phyloP scores from a whole-genome alignment of 2,113 vertebrate species.

The Holacanthus passer region DNA sequence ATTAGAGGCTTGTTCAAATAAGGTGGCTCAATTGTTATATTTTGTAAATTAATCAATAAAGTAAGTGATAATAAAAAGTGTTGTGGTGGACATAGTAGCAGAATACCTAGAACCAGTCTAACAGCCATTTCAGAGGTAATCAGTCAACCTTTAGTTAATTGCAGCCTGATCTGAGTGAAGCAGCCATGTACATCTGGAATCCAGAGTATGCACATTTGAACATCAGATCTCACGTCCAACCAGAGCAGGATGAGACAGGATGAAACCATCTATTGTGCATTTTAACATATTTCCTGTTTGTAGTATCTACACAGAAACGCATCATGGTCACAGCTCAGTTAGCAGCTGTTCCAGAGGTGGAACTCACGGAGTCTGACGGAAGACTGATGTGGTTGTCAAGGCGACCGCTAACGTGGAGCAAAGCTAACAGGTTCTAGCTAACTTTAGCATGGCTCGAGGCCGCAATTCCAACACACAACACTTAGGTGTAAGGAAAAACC shows the following conservation, averaged over 20 bases:
- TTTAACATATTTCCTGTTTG: not conserved
- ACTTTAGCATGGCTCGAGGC: constrained; percentile 51
- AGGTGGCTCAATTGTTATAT: too few species aligned
- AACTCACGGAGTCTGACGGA: not conserved
- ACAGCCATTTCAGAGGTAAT: too few species aligned
- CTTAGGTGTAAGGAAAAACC: too few species aligned
- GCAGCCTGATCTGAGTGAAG: not conserved
- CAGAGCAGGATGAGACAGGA: not conserved
- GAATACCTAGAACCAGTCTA: too few species aligned
- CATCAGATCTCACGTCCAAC: not conserved
- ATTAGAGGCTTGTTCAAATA: too few species aligned
- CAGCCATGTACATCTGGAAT: not conserved
- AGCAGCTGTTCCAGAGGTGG: not conserved
- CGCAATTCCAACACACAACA: constrained; percentile 36
- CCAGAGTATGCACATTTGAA: not conserved
- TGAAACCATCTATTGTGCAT: not conserved
- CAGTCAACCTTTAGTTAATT: too few species aligned
- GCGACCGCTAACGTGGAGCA: constrained; percentile 76
- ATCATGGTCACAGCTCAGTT: too few species aligned
- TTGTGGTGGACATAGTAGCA: too few species aligned
- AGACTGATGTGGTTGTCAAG: constrained; percentile 83
- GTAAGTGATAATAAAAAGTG: too few species aligned
- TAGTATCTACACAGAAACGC: not conserved
- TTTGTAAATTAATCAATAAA: too few species aligned
- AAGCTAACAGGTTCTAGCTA: constrained; percentile 51